Evolutionary conservation across 2,888 invertebrate genomes (phyloP), one percentile per base, ranked within the genome.

Genomic region (Sturmia bella): DNA sequence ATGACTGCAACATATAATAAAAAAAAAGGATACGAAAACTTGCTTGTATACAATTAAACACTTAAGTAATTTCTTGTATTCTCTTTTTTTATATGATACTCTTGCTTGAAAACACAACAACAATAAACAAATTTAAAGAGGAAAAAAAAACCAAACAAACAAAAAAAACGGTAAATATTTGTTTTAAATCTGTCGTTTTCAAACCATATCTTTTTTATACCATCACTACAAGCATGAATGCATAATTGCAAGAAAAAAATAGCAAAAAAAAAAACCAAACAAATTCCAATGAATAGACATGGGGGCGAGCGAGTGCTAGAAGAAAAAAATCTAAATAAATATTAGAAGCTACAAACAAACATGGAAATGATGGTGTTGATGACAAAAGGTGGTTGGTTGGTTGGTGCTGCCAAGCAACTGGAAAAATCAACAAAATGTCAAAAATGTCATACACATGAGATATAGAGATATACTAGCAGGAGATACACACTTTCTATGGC

Each of bases 371-470:
- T 61, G 19, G 15, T 43, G 21, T 1, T 6, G 27, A n/a, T 54
- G 19, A 52, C 17, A 48, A 48, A 37, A 57, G 41, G 32, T 56
- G 48, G 54, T 24, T 48, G 57, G 75, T 27, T 59, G 21, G n/a
- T 56, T 66, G 32, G 32, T 59, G 43, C 56, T 68, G 50, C 69
- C 80, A 77, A 69, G 77, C 77, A 66, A 78, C 78, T 75, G 74
- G 66, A 70, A 78, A 78, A 74, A 82, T 82, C 82, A 78, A 75
- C 82, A 78, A 70, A 74, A 82, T 75, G 78, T 82, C 82, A 78
- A 74, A 82, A 56, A 78, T 82, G 78, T 78, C 82, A 72, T 37
- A 61, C 68, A 66, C 74, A 70, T 82, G 78, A 78, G 74, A 74
- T 59, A 78, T 74, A 77, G 70, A 74, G 81, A 78, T 74, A 70